phyloP scores from a whole-genome alignment of 2,797 vertebrate genomes.

The Oreortyx pictus region DNA sequence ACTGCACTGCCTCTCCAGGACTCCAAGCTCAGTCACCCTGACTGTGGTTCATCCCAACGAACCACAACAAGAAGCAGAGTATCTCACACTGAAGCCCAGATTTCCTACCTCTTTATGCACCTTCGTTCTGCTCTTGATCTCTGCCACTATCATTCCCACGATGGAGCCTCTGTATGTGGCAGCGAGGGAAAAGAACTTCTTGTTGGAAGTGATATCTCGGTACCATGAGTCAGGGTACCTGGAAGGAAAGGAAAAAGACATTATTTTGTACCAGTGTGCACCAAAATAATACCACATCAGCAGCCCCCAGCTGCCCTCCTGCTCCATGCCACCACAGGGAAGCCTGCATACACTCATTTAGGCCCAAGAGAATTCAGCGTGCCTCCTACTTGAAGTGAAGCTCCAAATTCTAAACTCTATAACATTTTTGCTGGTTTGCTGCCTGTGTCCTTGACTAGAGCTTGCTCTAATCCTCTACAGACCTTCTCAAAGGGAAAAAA shows the following conservation, averaged over 20 bases:
- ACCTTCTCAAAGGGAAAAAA: too few relatives aligned
- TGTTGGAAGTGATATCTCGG: conserved; percentile 99
- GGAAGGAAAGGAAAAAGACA: neutral
- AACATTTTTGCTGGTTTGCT: too few relatives aligned
- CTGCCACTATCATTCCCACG: conserved; percentile 98
- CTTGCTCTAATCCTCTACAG: too few relatives aligned
- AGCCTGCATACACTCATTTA: too few relatives aligned
- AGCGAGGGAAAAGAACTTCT: conserved; percentile 98
- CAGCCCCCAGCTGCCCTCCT: too few relatives aligned
- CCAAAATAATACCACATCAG: too few relatives aligned
- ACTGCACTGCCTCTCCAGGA: neutral
- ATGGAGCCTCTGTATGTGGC: conserved; percentile 95
- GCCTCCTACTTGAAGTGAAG: too few relatives aligned
- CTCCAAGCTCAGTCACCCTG: neutral
- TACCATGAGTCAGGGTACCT: conserved; percentile 99
- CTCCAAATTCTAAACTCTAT: too few relatives aligned
- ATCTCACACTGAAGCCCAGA: neutral
- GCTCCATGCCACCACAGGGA: too few relatives aligned
- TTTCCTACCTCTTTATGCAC: conserved; percentile 94
- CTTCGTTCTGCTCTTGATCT: conserved; percentile 98
- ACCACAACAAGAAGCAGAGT: rapidly evolving
- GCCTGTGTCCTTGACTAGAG: too few relatives aligned
- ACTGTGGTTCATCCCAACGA: neutral
- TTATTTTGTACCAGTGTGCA: too few relatives aligned
- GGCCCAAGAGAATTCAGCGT: too few relatives aligned